Conservation (phyloP, 2,113 vertebrate species). For the Ophthalmolycus amberensis region DNA sequence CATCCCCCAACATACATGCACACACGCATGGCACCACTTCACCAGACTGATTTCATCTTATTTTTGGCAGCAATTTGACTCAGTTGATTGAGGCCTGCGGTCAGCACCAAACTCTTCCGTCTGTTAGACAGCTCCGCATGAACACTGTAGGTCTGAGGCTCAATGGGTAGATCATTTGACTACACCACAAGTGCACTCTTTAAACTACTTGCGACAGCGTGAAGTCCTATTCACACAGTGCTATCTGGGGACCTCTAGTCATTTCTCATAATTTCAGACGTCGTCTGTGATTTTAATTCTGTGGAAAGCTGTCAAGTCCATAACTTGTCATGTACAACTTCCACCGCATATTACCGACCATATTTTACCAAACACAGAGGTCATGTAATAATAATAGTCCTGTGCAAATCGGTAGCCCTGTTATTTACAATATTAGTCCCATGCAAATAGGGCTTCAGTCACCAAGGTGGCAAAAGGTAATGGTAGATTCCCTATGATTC, state of each 20-base stretch:
- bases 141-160: background rate
- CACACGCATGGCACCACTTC: background rate
- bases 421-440: too few relatives aligned
- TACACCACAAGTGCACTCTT: background rate
- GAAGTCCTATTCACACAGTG: too few relatives aligned
- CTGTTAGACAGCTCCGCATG: background rate
- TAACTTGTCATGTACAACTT: too few relatives aligned
- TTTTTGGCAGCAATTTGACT: constrained; percentile 10
- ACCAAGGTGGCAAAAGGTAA: background rate
- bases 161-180: background rate
- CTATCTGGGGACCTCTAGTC: too few relatives aligned
- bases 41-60: background rate
- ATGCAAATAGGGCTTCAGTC: background rate
- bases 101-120: background rate
- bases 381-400: too few relatives aligned
- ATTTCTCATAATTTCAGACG: too few relatives aligned
- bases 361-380: too few relatives aligned
- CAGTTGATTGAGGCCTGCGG: background rate
- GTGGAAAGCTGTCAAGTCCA: too few relatives aligned
- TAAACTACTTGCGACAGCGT: background rate
- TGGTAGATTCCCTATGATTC: background rate
- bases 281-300: too few relatives aligned
- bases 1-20: background rate
- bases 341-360: too few relatives aligned
- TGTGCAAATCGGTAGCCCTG: too few relatives aligned